Conservation (phyloP, 2,113 vertebrate species). For the Halichoerus grypus region DNA sequence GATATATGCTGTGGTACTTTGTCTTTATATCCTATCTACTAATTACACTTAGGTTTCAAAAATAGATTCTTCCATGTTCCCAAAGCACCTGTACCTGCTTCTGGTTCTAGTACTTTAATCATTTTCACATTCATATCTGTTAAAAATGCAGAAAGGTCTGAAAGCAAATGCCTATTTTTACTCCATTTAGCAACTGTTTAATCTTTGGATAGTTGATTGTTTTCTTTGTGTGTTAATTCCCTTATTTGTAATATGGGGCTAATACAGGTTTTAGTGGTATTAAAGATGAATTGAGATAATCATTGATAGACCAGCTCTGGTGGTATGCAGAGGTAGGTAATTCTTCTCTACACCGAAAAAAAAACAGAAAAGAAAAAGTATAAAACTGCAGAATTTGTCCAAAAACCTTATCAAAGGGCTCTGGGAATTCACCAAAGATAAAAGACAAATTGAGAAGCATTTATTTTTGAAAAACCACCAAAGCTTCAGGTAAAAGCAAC, state of each 20-base stretch:
- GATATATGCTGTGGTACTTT: not conserved
- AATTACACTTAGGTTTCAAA: not conserved
- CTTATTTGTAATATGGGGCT: not conserved
- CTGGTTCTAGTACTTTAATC: not conserved
- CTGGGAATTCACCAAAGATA: conserved; percentile 16
- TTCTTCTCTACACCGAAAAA: not conserved
- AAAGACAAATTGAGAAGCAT: not conserved
- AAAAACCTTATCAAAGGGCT: not conserved
- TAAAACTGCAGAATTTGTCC: not conserved
- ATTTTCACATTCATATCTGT: conserved; percentile 21
- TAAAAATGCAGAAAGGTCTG: not conserved
- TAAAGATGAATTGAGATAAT: conserved; percentile 33
- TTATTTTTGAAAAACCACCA: not conserved
- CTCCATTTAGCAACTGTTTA: not conserved
- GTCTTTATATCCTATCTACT: conserved; percentile 33
- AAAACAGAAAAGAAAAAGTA: not conserved
- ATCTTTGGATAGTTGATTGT: not conserved
- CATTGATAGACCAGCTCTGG: not conserved
- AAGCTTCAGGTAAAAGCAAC: not conserved
- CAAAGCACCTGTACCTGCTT: not conserved
- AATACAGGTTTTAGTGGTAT: not conserved
- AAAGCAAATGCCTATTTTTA: not conserved
- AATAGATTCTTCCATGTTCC: not conserved
- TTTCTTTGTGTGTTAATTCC: not conserved
- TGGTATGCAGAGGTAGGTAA: not conserved